Evolutionary conservation across 2,797 vertebrate species (phyloP), one percentile per base, ranked within the genome.

Genomic region (Setipinna tenuifilis): DNA sequence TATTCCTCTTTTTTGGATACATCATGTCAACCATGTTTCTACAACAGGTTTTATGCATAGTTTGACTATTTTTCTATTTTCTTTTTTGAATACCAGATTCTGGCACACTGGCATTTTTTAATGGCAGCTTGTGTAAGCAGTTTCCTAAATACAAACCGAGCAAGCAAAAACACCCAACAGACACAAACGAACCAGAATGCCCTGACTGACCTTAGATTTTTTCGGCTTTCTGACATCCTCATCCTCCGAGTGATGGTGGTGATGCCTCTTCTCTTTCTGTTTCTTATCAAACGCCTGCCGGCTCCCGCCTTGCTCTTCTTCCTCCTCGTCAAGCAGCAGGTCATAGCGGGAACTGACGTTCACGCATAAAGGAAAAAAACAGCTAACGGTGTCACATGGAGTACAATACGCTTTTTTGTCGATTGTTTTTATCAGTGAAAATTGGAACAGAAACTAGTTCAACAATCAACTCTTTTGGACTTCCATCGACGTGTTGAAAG

Each of bases 251-350:
- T 96, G 94, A 87, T 75, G 68, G 35, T 41, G 35, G 35, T 95
- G 95, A 23, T 94, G 95, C 80, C 94, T 97, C 92, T 96, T 97
- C 87, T 97, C 97, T 90, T 97, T 97, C 87, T 97, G 96, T 78
- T 97, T 98, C 91, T 96, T 97, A 90, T 96, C 94, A 19, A 92
- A 89, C 78, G 91, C 95, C 0, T 85, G 92, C n/a, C 93, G 95
- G 89, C 95, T 92, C 2, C 31, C 71, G 0, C 88, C 85, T 10
- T 93, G 94, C 54, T 95, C 96, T 28, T 93, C 91, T 7, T 96
- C 91, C 9, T 96, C 95, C 0, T 98, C 97, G 44, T 98, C 97
- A 12, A 98, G 91, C 46, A 99, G 88, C 83, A 99, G 95, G 82
- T 98, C 97, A 6, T 99, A 99, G 88, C 95, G 97, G 44, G 96